These are phyloP conservation scores for Macrotrachela quadricornifera DNA, from an alignment of 1,140 invertebrate species.

Conservation along the genomic window DNA sequence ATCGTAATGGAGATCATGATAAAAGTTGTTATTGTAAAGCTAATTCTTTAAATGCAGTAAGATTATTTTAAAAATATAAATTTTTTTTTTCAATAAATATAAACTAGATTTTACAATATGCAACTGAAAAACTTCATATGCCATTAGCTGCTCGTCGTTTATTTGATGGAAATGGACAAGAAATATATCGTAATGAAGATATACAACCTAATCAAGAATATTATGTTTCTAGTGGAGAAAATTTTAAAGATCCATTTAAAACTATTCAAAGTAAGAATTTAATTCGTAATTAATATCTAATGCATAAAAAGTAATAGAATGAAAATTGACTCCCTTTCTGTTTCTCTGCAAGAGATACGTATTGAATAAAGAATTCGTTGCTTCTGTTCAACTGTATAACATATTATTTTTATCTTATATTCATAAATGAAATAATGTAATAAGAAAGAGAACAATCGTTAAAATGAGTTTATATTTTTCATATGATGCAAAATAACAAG, in stretches of 20 bases:
- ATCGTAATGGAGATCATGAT: slow-evolving; percentile 1
- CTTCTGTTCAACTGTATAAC: too few species aligned
- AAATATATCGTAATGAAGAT: slow-evolving; percentile 11
- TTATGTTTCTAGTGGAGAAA: slow-evolving; percentile 27
- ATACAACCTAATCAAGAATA: slow-evolving; percentile 20
- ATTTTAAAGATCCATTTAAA: slow-evolving; percentile 22
- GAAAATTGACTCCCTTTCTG: too few species aligned
- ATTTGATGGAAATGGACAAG: slow-evolving; percentile 5
- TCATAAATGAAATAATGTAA: too few species aligned
- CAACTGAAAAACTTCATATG: slow-evolving; percentile 3
- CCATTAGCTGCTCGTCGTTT: not conserved
- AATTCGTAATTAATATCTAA: too few species aligned
- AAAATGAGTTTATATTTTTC: too few species aligned
- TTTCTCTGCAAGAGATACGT: too few species aligned
- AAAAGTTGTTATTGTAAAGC: not conserved
- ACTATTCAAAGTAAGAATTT: slow-evolving; percentile 17
- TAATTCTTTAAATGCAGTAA: slow-evolving; percentile 1
- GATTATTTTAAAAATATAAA: not conserved
- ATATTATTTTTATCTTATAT: too few species aligned
- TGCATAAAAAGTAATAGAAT: too few species aligned
- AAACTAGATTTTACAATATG: slow-evolving; percentile 4
- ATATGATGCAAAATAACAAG: too few species aligned
- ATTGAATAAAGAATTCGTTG: too few species aligned
- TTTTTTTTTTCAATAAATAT: not conserved
- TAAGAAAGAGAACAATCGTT: too few species aligned